A percentile compares a stretch with the other conserved stretches of the same genome.
Conservation (phyloP, 2,797 vertebrate species). For the Fratercula arctica region DNA sequence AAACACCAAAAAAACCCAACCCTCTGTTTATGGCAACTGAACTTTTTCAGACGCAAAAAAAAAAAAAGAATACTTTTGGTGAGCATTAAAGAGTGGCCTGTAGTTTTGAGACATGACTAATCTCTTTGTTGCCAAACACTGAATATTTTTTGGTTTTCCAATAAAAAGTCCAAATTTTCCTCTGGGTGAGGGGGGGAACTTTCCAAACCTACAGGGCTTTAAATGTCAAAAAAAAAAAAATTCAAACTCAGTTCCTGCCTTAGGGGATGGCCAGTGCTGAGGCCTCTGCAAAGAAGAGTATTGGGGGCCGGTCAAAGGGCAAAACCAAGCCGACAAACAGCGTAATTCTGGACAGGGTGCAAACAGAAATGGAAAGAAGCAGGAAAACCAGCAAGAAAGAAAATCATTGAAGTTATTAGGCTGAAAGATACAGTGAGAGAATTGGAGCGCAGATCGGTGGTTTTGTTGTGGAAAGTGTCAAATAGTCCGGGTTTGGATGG, state of each 20-base stretch:
- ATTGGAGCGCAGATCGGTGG: background rate
- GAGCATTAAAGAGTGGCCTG: constrained; percentile 17
- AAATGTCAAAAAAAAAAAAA: constrained; percentile 21
- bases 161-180: constrained; percentile 21
- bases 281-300: background rate
- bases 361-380: background rate
- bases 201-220: constrained; percentile 25
- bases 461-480: constrained; percentile 31
- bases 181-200: background rate
- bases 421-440: background rate
- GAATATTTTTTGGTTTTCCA: constrained; percentile 39
- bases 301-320: background rate
- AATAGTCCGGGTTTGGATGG: background rate
- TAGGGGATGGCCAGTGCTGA: background rate
- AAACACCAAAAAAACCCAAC: constrained; percentile 3
- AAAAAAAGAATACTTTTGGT: background rate
- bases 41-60: background rate
- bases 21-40: constrained; percentile 8
- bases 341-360: background rate
- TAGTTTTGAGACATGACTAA: constrained; percentile 47
- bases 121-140: constrained; percentile 36
- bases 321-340: background rate
- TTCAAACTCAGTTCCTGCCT: background rate
- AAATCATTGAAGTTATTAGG: background rate
- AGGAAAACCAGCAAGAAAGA: background rate